Evolutionary conservation across 2,113 vertebrate species (phyloP).

Genomic region (Chaetodon trifascialis): DNA sequence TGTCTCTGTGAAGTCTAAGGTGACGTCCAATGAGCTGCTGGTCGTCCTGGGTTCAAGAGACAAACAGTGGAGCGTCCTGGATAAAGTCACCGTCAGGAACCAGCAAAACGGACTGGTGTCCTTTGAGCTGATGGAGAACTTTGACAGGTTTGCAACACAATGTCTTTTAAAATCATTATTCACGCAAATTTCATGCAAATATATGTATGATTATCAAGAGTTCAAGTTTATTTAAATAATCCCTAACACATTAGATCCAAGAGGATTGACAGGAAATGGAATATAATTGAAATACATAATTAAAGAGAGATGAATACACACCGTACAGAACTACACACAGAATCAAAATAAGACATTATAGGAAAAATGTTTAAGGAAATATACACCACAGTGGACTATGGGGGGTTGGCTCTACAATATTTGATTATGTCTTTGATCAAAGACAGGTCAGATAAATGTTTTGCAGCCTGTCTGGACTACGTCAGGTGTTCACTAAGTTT

Average conservation of each 20-base stretch:
- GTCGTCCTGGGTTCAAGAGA: constrained; percentile 85
- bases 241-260: neutral
- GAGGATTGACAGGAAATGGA: neutral
- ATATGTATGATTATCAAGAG: neutral
- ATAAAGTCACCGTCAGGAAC: constrained; percentile 82
- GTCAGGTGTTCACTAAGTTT: neutral
- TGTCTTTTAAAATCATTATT: neutral
- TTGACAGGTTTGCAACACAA: constrained; percentile 83
- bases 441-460: neutral
- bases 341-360: neutral
- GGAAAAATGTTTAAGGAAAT: neutral
- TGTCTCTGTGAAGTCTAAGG: constrained; percentile 77
- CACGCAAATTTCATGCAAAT: neutral
- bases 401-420: too few species aligned
- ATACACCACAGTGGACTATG: neutral
- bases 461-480: neutral
- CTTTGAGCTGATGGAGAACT: constrained; percentile 87
- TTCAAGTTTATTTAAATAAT: neutral
- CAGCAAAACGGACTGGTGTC: constrained; percentile 86
- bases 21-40: constrained; percentile 78
- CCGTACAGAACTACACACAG: neutral
- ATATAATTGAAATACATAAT: neutral
- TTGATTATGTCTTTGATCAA: neutral
- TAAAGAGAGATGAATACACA: neutral
- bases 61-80: constrained; percentile 86